phyloP scores from a whole-genome alignment of 1,140 invertebrate genomes.

The Ooceraea biroi region DNA sequence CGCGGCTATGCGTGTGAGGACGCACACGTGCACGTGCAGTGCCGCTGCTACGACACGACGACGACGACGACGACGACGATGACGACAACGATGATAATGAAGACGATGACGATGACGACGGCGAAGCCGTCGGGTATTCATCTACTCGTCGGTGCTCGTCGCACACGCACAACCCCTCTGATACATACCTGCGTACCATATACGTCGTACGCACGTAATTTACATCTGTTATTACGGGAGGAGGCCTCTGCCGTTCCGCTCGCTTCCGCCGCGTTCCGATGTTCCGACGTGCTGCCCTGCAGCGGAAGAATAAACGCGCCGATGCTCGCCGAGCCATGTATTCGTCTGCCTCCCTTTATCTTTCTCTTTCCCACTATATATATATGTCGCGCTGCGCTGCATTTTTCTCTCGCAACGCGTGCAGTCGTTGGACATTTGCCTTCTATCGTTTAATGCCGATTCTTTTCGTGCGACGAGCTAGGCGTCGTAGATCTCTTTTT shows the following conservation, averaged over 20 bases:
- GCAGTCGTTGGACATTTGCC: slow-evolving; percentile 12
- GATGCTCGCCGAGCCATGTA: slow-evolving; percentile 50
- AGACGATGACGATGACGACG: not conserved
- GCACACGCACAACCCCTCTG: slow-evolving; percentile 24
- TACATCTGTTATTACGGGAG: slow-evolving; percentile 86
- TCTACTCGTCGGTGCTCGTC: slow-evolving; percentile 58
- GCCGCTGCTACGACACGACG: slow-evolving; percentile 51
- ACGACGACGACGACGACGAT: not conserved
- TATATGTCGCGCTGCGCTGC: slow-evolving; percentile 37
- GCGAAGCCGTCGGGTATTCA: slow-evolving; percentile 59
- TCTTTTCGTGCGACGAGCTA: slow-evolving; percentile 23
- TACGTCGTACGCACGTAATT: slow-evolving; percentile 85
- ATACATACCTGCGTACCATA: slow-evolving; percentile 57
- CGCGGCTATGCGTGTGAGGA: slow-evolving; percentile 77
- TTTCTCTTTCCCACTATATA: not conserved
- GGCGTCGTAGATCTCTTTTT: slow-evolving; percentile 29
- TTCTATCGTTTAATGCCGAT: slow-evolving; percentile 54
- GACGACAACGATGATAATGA: not conserved
- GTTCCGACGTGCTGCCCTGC: slow-evolving; percentile 72
- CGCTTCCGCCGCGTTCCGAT: slow-evolving; percentile 73
- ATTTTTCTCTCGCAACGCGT: slow-evolving; percentile 56
- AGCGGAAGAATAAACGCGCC: slow-evolving; percentile 67
- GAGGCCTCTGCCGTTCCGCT: slow-evolving; percentile 72
- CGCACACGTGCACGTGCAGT: slow-evolving; percentile 67
- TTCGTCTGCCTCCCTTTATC: slow-evolving; percentile 29